Conservation (phyloP, 2,113 vertebrate species). For the Pteronura brasiliensis region DNA sequence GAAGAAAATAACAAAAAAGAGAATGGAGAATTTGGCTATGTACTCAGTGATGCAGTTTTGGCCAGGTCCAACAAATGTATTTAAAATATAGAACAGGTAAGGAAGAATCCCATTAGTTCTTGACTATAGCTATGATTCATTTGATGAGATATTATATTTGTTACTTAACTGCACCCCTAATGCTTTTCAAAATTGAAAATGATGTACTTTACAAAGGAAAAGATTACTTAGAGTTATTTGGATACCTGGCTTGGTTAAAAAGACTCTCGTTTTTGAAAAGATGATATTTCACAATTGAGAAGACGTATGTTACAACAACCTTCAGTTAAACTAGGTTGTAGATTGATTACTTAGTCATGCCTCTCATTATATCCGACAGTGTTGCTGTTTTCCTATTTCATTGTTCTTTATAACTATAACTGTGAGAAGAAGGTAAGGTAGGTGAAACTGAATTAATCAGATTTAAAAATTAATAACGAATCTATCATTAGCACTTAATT, state of each 20-base stretch:
- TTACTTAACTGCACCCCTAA: background rate
- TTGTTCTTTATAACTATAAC: background rate
- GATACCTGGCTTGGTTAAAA: background rate
- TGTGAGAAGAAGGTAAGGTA: background rate
- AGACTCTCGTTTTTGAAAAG: background rate
- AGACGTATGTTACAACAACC: background rate
- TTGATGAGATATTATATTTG: background rate
- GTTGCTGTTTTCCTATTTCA: background rate
- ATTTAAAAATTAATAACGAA: background rate
- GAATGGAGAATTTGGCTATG: background rate
- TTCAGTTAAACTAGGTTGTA: background rate
- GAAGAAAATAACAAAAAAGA: background rate
- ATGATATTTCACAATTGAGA: background rate
- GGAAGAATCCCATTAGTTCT: background rate
- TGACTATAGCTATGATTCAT: background rate
- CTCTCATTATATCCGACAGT: background rate
- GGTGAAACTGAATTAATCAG: background rate
- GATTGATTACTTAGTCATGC: background rate
- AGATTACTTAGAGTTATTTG: background rate
- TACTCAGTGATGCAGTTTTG: background rate
- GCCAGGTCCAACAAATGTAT: background rate
- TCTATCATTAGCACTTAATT: background rate
- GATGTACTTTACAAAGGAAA: background rate
- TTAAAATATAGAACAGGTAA: background rate
- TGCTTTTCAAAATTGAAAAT: background rate